These are phyloP conservation scores for Pseudococcus longispinus DNA, from an alignment of 2,888 invertebrate genomes.

Conservation along the genomic window DNA sequence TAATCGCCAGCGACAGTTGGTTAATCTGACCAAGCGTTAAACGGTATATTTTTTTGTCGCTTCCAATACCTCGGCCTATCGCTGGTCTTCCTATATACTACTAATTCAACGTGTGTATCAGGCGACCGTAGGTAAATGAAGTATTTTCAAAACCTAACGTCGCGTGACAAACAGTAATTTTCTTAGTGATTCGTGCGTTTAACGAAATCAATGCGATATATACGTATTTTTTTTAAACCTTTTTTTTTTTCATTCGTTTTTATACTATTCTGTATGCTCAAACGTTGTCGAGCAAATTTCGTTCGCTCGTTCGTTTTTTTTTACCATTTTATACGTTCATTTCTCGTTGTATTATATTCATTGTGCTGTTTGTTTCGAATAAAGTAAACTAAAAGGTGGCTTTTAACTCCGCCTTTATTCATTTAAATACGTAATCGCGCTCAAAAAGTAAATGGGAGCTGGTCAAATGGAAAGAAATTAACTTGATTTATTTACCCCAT, in stretches of 20 bases:
- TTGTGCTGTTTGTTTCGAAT: neutral
- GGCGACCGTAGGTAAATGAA: neutral
- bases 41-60: slow-evolving; percentile 2
- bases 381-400: slow-evolving; percentile 11
- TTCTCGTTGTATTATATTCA: neutral
- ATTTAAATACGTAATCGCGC: neutral
- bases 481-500: slow-evolving; percentile 20
- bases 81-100: neutral
- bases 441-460: neutral
- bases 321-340: neutral
- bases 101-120: neutral
- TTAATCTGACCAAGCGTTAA: slow-evolving; percentile 8
- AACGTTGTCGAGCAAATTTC: neutral
- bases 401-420: neutral
- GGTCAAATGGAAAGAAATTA: neutral
- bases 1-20: neutral
- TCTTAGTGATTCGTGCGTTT: slow-evolving; percentile 39
- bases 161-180: slow-evolving; percentile 48
- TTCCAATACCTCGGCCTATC: neutral
- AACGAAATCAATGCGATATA: slow-evolving; percentile 34
- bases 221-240: neutral
- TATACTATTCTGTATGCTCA: neutral
- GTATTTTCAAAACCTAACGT: slow-evolving; percentile 40
- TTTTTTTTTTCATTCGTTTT: neutral
- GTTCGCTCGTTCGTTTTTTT: neutral